These are phyloP conservation scores for Oostethus manadensis DNA, from an alignment of 2,113 vertebrate species.

Conservation along the genomic window DNA sequence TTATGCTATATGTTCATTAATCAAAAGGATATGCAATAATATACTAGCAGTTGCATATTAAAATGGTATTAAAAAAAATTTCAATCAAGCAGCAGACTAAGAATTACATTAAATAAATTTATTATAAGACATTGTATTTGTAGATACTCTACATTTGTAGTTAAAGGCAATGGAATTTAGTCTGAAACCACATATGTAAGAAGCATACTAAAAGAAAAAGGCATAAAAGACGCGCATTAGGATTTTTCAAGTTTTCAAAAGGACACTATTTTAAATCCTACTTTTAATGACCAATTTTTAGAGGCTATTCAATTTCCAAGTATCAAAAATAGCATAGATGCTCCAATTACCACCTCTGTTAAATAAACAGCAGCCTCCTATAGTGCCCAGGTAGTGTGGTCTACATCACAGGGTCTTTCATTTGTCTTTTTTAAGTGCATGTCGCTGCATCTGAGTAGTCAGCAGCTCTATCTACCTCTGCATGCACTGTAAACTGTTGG, in stretches of 20 bases:
- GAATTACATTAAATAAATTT: neutral
- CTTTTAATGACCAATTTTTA: conserved; percentile 25
- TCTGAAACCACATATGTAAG: neutral
- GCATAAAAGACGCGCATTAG: conserved; percentile 26
- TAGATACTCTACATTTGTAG: conserved; percentile 9
- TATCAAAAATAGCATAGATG: conserved; percentile 3
- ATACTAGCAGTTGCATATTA: conserved; percentile 26
- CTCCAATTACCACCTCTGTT: neutral
- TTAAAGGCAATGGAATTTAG: conserved; percentile 10
- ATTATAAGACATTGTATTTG: neutral
- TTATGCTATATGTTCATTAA: conserved; percentile 15
- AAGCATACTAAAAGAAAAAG: conserved; percentile 15
- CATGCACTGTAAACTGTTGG: too few species aligned
- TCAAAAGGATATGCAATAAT: conserved; percentile 26
- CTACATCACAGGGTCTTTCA: too few species aligned
- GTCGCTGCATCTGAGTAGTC: too few species aligned
- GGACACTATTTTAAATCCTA: conserved; percentile 49
- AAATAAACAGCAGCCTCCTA: too few species aligned
- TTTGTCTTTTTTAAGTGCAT: too few species aligned
- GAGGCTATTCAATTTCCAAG: conserved; percentile 21
- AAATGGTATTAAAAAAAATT: conserved; percentile 11
- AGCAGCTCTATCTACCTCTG: too few species aligned
- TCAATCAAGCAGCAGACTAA: conserved; percentile 21
- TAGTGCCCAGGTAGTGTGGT: too few species aligned
- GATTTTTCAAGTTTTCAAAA: conserved; percentile 36